Evolutionary conservation across 2,888 invertebrate genomes (phyloP), one percentile per base, ranked within the genome.

Genomic region (Spodoptera littoralis): DNA sequence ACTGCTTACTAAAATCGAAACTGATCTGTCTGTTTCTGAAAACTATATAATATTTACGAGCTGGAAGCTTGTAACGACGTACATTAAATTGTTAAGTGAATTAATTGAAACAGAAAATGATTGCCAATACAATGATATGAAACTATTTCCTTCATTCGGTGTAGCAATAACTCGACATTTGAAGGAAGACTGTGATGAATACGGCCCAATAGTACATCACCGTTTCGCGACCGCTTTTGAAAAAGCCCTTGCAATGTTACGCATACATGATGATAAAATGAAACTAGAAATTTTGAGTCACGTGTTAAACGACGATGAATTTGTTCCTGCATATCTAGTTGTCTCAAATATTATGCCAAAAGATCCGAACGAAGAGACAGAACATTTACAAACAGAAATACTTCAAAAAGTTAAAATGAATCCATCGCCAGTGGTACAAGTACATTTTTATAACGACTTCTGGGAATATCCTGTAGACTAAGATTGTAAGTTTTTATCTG

Each of bases 41-140:
- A 80, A 83, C 62, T 87, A 86, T 62, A 63, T 70, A 5, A 27
- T 73, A 2, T 50, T 81, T 22, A 85, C 83, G 22, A 42, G 48
- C 27, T 85, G 84, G 79, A 81, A 76, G 69, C 50, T 87, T 30
- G 60, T 66, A 3, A 67, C 73, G 3, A 65, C 68, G 55, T 83
- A 82, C 42, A 56, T 79, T 3, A 78, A 69, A 53, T 49, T 79
- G 43, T 36, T 84, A 36, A 64, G 76, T 12, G 71, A 75, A 64
- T 27, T 27, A 6, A 53, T 2, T 22, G 53, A 12, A 5, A 24
- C 44, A 13, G 43, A 53, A 11, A 13, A 6, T 13, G n/a, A 69
- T 36, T 77, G 76, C 76, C 47, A 65, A 18, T 18, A 54, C 22
- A 49, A 73, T 9, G 72, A 81, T 60, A 27, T 51, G 11, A 57